These are phyloP conservation scores for Trididemnum clinides DNA, from an alignment of 23 tunicate genomes.

Conservation along the genomic window DNA sequence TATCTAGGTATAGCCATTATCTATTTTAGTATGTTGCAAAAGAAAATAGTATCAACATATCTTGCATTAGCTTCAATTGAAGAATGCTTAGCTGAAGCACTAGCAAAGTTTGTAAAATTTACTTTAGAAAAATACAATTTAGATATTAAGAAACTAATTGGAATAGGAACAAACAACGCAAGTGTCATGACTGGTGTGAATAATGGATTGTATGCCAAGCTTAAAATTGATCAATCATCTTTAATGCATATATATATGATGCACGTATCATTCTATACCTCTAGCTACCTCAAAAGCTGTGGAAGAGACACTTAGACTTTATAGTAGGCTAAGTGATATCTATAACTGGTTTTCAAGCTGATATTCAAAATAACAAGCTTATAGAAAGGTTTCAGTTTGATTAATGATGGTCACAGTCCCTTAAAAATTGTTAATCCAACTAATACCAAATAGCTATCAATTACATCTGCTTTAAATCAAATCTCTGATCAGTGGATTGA, in stretches of 20 bases:
- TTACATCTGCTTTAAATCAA: not conserved
- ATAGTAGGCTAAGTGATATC: not conserved
- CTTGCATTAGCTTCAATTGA: not conserved
- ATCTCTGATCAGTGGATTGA: not conserved
- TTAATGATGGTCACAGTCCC: not conserved
- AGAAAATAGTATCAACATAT: not conserved
- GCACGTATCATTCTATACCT: not conserved
- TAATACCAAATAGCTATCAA: not conserved
- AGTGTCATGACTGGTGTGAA: not conserved
- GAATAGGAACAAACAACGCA: not conserved
- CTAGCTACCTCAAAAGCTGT: not conserved
- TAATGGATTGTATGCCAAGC: not conserved
- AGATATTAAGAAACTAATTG: not conserved
- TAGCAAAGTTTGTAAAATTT: not conserved
- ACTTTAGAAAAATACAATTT: not conserved
- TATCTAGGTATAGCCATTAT: not conserved
- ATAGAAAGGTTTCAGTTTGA: not conserved
- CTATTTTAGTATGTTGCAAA: not conserved
- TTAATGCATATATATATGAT: not conserved
- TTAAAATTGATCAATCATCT: not conserved
- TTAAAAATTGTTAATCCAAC: not conserved
- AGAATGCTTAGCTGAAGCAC: not conserved
- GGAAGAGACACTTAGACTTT: not conserved
- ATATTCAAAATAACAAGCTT: not conserved
- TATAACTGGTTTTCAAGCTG: not conserved